Evolutionary conservation across 2,113 vertebrate genomes (phyloP).

Genomic region (Carassius auratus): DNA sequence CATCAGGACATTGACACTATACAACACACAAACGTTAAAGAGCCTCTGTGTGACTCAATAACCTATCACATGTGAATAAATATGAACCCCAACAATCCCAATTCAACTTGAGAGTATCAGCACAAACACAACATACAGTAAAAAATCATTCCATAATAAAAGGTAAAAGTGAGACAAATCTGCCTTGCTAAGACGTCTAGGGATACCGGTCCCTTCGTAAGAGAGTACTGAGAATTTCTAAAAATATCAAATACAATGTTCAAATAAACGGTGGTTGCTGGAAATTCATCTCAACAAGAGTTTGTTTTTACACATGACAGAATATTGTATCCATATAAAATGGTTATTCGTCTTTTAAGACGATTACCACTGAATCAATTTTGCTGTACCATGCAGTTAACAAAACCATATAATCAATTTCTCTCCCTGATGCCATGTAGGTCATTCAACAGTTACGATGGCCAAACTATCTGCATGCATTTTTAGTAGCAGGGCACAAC

Average conservation of each 20-base stretch:
- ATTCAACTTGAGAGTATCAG: constrained; percentile 41
- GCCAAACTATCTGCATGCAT: constrained; percentile 1
- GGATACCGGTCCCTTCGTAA: constrained; percentile 17
- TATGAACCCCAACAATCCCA: constrained; percentile 44
- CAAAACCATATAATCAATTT: neutral
- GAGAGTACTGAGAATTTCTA: neutral
- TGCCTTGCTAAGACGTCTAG: constrained; percentile 40
- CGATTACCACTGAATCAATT: neutral
- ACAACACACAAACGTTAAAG: constrained; percentile 40
- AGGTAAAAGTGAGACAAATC: constrained; percentile 44
- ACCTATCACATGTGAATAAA: constrained; percentile 59
- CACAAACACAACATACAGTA: constrained; percentile 51
- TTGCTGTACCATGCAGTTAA: neutral
- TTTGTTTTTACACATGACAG: neutral
- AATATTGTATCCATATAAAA: constrained; percentile 1
- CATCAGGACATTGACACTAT: constrained; percentile 49
- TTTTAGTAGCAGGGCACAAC: constrained; percentile 26
- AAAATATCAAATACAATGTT: neutral
- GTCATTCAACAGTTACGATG: neutral
- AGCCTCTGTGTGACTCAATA: constrained; percentile 2
- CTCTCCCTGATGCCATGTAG: neutral
- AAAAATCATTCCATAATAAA: constrained; percentile 51
- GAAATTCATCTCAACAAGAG: neutral
- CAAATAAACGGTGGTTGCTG: constrained; percentile 21
- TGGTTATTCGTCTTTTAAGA: neutral